Evolutionary conservation across 2,888 invertebrate genomes (phyloP), one percentile per base, ranked within the genome.

Genomic region (Ophion ventricosus): DNA sequence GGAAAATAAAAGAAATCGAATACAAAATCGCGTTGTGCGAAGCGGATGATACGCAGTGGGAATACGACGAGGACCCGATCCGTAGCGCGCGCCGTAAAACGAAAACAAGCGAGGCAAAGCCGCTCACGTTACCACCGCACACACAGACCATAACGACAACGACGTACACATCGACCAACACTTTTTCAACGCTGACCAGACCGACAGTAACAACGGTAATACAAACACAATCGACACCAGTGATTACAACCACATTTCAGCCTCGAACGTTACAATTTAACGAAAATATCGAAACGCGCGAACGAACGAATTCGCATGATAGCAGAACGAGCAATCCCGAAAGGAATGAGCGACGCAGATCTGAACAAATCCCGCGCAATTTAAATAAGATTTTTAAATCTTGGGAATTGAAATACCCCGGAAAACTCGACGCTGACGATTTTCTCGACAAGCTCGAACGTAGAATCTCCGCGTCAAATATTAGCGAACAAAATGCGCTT

Each of bases 291-390:
- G 23, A 66, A 25, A 67, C 14, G 7, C 43, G 49, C 69, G 54
- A 69, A 29, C 69, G 69, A 8, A 54, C 25, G 54, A 69, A 54
- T 23, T 54, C 69, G 0, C 2, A 67, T 5, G 20, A 29, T 17
- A 69, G 3, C 26, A 69, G 26, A 0, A 2, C 2, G 2, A 23
- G 14, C 7, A 23, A 25, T 67, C 23, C 49, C 0, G 1, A 14
- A n/a, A 49, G 66, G n/a, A 67, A 17, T 23, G 69, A 69, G 26
- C 8, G 2, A n/a, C 69, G n/a, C 29, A 69, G 69, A 69, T 10
- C 26, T 11, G 26, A 49, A 0, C 49, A 26, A 1, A 14, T 11
- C 0, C 69, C 69, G 7, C 49, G 49, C 1, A 29, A 29, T 29
- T 0, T 29, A 5, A 29, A 29, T 29, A 1, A 29, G 0, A 29